Evolutionary conservation across 2,113 vertebrate genomes (phyloP).

Genomic region (Sinosuthora webbiana): DNA sequence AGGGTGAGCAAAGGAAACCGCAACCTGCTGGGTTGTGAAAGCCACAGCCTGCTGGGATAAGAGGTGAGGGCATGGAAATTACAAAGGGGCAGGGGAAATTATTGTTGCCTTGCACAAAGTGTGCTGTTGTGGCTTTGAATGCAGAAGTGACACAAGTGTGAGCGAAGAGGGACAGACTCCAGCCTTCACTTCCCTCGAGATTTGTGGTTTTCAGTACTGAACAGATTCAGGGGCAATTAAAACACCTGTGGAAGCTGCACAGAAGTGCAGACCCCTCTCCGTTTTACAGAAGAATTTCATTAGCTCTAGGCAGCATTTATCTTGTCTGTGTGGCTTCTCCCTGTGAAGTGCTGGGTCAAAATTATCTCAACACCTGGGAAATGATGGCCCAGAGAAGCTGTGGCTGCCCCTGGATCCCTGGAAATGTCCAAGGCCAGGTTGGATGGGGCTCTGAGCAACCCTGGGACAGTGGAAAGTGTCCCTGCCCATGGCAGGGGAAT

Average conservation of each 20-base stretch:
- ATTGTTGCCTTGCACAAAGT: background rate
- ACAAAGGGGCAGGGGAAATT: background rate
- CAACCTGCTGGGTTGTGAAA: background rate
- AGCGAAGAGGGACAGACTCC: background rate
- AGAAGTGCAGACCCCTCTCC: background rate
- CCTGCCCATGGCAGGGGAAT: background rate
- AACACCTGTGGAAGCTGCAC: background rate
- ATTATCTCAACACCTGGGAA: background rate
- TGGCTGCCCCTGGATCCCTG: background rate
- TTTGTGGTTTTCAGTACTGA: background rate
- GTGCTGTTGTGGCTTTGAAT: background rate
- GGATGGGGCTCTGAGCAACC: rapidly evolving
- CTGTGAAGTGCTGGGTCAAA: background rate
- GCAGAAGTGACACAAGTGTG: background rate
- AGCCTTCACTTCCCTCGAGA: background rate
- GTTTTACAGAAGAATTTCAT: background rate
- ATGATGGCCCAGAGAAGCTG: background rate
- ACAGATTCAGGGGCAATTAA: background rate
- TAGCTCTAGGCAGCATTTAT: background rate
- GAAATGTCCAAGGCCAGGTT: background rate
- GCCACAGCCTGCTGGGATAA: background rate
- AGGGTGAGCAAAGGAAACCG: background rate
- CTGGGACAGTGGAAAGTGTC: background rate
- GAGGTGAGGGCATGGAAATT: background rate
- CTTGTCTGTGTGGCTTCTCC: background rate